These are phyloP conservation scores for Bryconaethiops microstoma DNA, from an alignment of 2,797 vertebrate genomes.

Conservation along the genomic window DNA sequence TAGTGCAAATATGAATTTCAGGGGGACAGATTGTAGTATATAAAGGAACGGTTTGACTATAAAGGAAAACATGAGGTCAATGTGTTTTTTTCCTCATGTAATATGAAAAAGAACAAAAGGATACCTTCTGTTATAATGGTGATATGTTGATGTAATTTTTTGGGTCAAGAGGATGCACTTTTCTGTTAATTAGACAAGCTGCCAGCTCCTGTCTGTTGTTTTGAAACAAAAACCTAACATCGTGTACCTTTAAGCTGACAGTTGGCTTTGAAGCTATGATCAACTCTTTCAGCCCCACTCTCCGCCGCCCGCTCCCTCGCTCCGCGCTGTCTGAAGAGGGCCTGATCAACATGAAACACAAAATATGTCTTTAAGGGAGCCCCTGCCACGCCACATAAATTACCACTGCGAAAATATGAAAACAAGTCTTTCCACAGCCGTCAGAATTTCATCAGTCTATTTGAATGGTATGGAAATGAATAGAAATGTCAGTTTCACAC, in stretches of 20 bases:
- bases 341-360: conserved; percentile 69
- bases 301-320: conserved; percentile 37
- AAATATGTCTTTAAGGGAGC: conserved; percentile 62
- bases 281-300: conserved; percentile 49
- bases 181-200: conserved; percentile 72
- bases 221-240: conserved; percentile 69
- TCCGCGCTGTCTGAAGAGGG: conserved; percentile 55
- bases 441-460: conserved; percentile 49
- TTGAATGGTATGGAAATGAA: conserved; percentile 44
- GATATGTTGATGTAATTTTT: conserved; percentile 64
- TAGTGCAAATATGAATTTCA: neutral
- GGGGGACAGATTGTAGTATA: neutral
- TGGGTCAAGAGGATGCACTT: conserved; percentile 64
- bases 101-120: conserved; percentile 10
- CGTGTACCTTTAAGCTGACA: conserved; percentile 71
- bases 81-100: neutral
- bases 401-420: conserved; percentile 63
- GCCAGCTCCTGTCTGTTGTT: conserved; percentile 66
- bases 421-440: conserved; percentile 53
- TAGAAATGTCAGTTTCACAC: conserved; percentile 41
- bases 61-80: conserved; percentile 30
- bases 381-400: conserved; percentile 59
- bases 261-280: conserved; percentile 70
- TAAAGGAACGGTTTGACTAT: neutral
- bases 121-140: conserved; percentile 48